Base-by-base conservation (phyloP, 1,140 invertebrate species). In the Atta cephalotes region DNA sequence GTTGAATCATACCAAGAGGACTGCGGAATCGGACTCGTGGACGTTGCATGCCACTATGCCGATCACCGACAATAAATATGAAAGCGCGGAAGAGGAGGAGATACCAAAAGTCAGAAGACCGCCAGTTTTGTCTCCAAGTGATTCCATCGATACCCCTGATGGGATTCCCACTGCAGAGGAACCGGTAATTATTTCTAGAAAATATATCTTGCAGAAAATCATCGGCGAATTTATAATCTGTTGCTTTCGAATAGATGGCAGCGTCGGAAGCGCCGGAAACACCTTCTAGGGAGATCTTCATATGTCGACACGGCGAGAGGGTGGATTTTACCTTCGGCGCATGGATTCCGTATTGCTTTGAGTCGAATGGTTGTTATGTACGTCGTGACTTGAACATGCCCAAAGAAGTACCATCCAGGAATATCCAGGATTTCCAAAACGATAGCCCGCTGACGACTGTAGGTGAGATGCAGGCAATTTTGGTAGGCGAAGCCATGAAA, bases 321-420 rank as follows among this genome's bases (percentile, higher is more conserved):
- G 97, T 99, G 3, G 98, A 99, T 95, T 98, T 99, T 91, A 98
- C 98, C 0, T 98, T 99, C 93, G 98, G 98, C 25, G 95, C 96
- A 14, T 99, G 98, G 98, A 97, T 98, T 76, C 97, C 97, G 0
- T 97, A 97, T 93, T 98, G 98, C 92, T 99, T 98, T 93, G 97
- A 98, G 95, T 95, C 97, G 74, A 95, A 97, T 87, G 98, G 97
- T 92, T 96, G 94, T 31, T 99, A 99, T 91, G 94, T 97, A 16
- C 96, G 97, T 16, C 97, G 97, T 92, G 98, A 99, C 94, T 95
- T 99, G 21, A 99, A 99, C 91, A 98, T 99, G 97, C 98, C 98
- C 6, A 96, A 96, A 71, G 95, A 95, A 63, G 94, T 99, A 88
- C 97, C 97, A 0, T 93, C 93, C n/a, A 92, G 97, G 62, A 96